Base-by-base conservation (phyloP, 2,113 vertebrate species). In the Silurus asotus region DNA sequence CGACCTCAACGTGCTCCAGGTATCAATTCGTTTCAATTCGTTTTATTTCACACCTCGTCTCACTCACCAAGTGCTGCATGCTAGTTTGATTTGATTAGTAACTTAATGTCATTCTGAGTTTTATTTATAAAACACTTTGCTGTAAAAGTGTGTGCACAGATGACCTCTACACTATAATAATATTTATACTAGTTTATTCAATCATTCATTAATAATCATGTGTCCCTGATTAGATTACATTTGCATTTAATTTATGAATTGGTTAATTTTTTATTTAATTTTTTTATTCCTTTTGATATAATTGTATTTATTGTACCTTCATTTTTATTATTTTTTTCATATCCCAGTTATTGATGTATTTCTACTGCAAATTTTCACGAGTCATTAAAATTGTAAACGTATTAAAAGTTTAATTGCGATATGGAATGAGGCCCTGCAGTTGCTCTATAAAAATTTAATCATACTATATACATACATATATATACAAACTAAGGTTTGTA, bases 1-100 rank as follows among this genome's bases (percentile, higher is more conserved):
- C 84, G 96, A 97, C 48, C 93, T 92, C 0, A 88, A 94, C 45
- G 92, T 95, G 4, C 79, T 98, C 86, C 88, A 97, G 96, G 97
- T 97, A 92, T 89, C n/a, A 37, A 37, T 37, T 37, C 37, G 37
- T 37, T 37, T 37, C 2, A 37, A 37, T 37, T 37, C 37, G 37
- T 37, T 37, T 37, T 37, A 13, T 11, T 74, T 11, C 19, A 8
- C 13, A 28, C 3, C 37, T 58, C 4, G 19, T n/a, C 9, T 58
- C 7, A 3, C 76, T 15, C 25, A 37, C 56, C 10, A n/a, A 51
- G 20, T 56, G 23, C 51, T 58, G 76, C 19, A 23, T 45, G 58
- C 75, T 59, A 59, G 77, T 59, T 79, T 79, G 20, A 59, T 25
- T 78, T 55, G 1, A 2, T 76, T 5, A 11, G 3, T 76, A 76